These are phyloP conservation scores for Platycheirus rosarum DNA, from an alignment of 2,888 invertebrate genomes.

Conservation along the genomic window DNA sequence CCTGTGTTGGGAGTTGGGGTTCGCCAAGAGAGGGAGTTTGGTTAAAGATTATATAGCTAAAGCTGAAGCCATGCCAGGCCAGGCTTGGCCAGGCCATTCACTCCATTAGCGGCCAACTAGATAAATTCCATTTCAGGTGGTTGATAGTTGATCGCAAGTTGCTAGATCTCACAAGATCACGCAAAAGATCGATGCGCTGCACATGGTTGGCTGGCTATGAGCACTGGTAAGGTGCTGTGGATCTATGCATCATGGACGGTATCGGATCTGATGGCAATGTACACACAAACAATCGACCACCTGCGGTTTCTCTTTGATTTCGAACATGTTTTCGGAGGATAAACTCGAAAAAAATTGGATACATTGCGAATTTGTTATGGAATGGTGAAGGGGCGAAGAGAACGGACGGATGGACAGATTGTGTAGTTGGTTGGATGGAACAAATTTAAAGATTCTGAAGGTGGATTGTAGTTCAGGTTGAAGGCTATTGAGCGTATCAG, in stretches of 20 bases:
- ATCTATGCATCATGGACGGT: slow-evolving; percentile 43
- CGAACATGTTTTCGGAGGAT: slow-evolving; percentile 43
- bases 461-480: slow-evolving; percentile 11
- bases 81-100: slow-evolving; percentile 59
- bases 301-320: slow-evolving; percentile 74
- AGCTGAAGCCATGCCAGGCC: slow-evolving; percentile 5
- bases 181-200: slow-evolving; percentile 73
- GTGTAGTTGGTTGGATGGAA: background rate
- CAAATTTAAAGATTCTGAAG: background rate
- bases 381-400: background rate
- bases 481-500: background rate
- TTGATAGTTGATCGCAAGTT: slow-evolving; percentile 69
- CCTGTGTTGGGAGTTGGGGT: slow-evolving; percentile 53
- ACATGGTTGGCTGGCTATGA: slow-evolving; percentile 53
- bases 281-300: slow-evolving; percentile 67
- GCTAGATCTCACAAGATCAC: slow-evolving; percentile 71
- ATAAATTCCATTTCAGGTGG: slow-evolving; percentile 72
- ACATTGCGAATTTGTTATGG: background rate
- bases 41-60: slow-evolving; percentile 49
- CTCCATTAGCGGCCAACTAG: slow-evolving; percentile 70
- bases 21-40: slow-evolving; percentile 31
- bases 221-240: slow-evolving; percentile 14
- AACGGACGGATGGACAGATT: background rate
- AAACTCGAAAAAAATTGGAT: background rate
- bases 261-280: slow-evolving; percentile 66